Evolutionary conservation across 2,888 invertebrate species (phyloP), one percentile per base, ranked within the genome.

Genomic region (Horisme vitalbata): DNA sequence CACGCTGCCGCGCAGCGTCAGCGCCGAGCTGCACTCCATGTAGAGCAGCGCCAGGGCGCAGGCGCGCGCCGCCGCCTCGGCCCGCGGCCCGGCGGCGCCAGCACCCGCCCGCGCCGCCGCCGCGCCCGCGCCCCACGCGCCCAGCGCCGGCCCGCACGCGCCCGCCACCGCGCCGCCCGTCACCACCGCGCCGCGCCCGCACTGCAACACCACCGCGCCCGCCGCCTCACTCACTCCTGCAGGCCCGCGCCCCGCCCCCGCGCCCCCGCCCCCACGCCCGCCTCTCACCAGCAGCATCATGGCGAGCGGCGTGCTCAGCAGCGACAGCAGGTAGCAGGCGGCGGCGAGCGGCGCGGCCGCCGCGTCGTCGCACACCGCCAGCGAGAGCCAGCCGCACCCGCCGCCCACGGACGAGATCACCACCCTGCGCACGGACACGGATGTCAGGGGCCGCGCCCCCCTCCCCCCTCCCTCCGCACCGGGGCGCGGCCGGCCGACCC

Each of bases 351-450:
- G 36, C 13, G 65, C 58, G 39, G 30, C 58, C 41, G 7, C 59
- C 30, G 32, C 43, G 39, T 65, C 64, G 27, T 52, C 57, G 10
- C 70, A 55, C 52, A 79, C 57, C 18, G 78, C 63, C 52, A 85
- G 68, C 13, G 86, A 74, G 52, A 85, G 61, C 86, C 86, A 86
- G 6, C 69, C 70, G 58, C 83, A 79, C 1, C 80, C 80, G 2
- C 75, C 75, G 37, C 81, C 78, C 24, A 72, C 65, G 0, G 77
- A 72, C 32, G 79, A 68, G 39, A 77, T 56, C 55, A 84, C 56
- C 18, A 78, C 71, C 3, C 84, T 85, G 61, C 15, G 30, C 10
- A 3, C 21, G 10, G 10, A 20, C 8, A 12, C n/a, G 2, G 1
- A 7, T 2, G 2, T 5, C 13, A 13, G 4, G 1, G 6, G 18